Evolutionary conservation across 2,113 vertebrate genomes (phyloP), one percentile per base, ranked within the genome.

Genomic region (Hyaena hyaena): DNA sequence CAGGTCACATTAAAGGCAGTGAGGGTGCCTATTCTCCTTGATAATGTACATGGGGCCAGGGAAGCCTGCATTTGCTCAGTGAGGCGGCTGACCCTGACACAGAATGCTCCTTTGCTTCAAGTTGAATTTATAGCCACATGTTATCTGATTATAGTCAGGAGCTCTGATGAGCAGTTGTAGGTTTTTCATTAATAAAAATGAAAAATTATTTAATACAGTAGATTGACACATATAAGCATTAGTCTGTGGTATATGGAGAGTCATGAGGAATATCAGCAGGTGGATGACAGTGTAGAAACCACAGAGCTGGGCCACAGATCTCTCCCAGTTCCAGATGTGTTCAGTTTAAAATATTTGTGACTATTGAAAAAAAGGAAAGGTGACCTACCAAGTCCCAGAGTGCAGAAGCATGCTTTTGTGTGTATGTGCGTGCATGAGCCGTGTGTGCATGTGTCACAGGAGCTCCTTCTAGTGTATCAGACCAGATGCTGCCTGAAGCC

Each of bases 391-490:
- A 45, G 35, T 14, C 23, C 73, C n/a, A 61, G 90, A 45, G 28
- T 35, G 0, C 10, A 90, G 63, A 97, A 94, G 90, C 97, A 97
- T 98, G 97, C 7, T 16, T 77, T 14, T 31, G 11, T 11, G 33
- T 53, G 6, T 28, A 23, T 15, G 93, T 95, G 83, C 89, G 86
- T 97, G 95, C 93, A 94, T 3, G 5, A 6, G 4, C 97, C 19
- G 83, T 93, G 92, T 82, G 58, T 97, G 92, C 15, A 0, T 43
- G 26, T 55, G 90, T 96, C 94, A 96, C 87, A 95, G 88, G 94
- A 98, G 97, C 97, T 92, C 97, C 97, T 92, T 97, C 97, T 97
- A 84, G 95, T 68, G 93, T 92, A 95, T 98, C 95, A 96, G 98
- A 97, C 95, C 93, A 97, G 97, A 97, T 50, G 35, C 81, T 97